Percentiles rank a stretch among this genome's conserved stretches.
Evolutionary conservation across 1,140 invertebrate genomes (phyloP).

Genomic region (Platyscapa corneri): DNA sequence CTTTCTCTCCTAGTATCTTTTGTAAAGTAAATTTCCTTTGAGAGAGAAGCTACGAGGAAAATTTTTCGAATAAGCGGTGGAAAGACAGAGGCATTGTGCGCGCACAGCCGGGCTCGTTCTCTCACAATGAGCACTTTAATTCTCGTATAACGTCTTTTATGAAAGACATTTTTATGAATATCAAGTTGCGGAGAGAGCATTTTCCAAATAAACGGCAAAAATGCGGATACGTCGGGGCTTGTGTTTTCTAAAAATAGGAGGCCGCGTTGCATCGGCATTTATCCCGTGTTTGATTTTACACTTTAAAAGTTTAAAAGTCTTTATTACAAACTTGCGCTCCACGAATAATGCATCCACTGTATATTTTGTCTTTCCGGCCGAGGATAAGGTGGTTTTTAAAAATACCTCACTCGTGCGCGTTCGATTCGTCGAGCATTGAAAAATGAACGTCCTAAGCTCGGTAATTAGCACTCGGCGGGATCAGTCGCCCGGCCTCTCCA

Average conservation of each 20-base stretch:
- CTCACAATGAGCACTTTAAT: neutral
- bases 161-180: neutral
- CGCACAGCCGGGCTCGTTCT: neutral
- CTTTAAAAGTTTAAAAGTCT: too few relatives aligned
- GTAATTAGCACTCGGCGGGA: conserved; percentile 8
- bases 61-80: neutral
- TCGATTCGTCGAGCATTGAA: neutral
- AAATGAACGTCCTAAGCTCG: neutral
- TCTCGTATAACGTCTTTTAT: conserved; percentile 12
- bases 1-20: neutral
- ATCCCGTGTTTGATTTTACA: neutral
- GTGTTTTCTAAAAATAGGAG: neutral
- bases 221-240: neutral
- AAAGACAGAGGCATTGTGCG: conserved; percentile 8
- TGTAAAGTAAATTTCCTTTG: conserved; percentile 13
- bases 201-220: neutral
- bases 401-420: too few relatives aligned
- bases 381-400: too few relatives aligned
- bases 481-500: neutral
- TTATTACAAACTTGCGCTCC: too few relatives aligned
- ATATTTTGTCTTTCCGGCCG: neutral
- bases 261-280: neutral
- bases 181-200: neutral
- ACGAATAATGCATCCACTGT: neutral
- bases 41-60: neutral